phyloP scores from a whole-genome alignment of 2,888 invertebrate genomes.

The Cerastis rubricosa region DNA sequence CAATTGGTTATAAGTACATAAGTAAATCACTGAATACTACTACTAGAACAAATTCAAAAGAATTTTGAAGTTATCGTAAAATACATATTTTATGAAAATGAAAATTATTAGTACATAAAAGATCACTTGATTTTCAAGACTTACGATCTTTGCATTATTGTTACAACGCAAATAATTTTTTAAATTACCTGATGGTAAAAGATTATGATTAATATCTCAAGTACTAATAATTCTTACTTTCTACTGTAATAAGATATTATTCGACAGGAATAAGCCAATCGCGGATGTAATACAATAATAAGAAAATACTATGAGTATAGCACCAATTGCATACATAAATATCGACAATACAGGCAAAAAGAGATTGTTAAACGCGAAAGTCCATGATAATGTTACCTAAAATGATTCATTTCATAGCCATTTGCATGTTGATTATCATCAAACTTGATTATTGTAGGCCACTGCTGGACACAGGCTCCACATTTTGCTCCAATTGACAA shows the following conservation, averaged over 20 bases:
- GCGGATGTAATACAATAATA: conserved; percentile 53
- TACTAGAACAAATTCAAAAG: conserved; percentile 29
- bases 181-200: not conserved
- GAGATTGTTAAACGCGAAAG: conserved; percentile 57
- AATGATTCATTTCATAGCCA: not conserved
- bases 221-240: conserved; percentile 28
- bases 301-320: conserved; percentile 74
- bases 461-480: not conserved
- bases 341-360: conserved; percentile 61
- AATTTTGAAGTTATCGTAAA: conserved; percentile 33
- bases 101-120: conserved; percentile 38
- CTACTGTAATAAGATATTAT: conserved; percentile 5
- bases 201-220: not conserved
- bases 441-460: not conserved
- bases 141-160: not conserved
- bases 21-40: conserved; percentile 21
- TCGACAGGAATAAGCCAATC: conserved; percentile 47
- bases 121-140: not conserved
- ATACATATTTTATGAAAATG: conserved; percentile 35
- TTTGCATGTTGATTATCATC: not conserved
- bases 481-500: too few relatives aligned
- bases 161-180: not conserved
- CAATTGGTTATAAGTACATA: conserved; percentile 48
- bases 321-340: conserved; percentile 82
- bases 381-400: not conserved